Conservation (phyloP, 2,888 invertebrate species). For the Harpagoxenus sublaevis region DNA sequence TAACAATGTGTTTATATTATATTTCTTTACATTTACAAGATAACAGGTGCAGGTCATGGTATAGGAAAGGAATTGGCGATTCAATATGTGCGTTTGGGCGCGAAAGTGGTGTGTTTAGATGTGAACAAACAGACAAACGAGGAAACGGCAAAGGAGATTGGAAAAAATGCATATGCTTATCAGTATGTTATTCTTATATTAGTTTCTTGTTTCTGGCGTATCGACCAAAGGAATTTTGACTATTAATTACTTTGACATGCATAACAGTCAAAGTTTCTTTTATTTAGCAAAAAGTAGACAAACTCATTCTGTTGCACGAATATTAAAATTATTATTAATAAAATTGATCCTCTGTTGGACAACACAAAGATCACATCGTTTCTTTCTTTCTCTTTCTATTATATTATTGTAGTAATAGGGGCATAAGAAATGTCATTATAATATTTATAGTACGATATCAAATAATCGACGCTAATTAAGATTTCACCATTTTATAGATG, state of each 20-base stretch:
- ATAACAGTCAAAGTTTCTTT: too few relatives aligned
- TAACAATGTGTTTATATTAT: not conserved
- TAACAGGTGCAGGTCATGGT: conserved; percentile 95
- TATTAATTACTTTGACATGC: not conserved
- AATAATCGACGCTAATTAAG: not conserved
- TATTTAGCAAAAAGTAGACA: too few relatives aligned
- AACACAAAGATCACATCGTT: too few relatives aligned
- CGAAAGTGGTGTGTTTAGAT: conserved; percentile 89
- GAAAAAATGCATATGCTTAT: not conserved
- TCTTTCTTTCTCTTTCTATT: not conserved
- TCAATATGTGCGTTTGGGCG: conserved; percentile 90
- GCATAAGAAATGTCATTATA: not conserved
- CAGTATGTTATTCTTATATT: conserved; percentile 76
- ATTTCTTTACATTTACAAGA: conserved; percentile 86
- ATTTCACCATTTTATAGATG: conserved; percentile 87
- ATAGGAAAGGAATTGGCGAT: conserved; percentile 93
- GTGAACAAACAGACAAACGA: conserved; percentile 1
- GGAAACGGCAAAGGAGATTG: not conserved
- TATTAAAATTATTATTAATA: too few relatives aligned
- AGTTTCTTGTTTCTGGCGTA: not conserved
- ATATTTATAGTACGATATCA: not conserved
- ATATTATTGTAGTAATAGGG: not conserved
- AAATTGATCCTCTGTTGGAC: too few relatives aligned
- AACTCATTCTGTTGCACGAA: too few relatives aligned
- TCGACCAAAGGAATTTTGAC: not conserved